Conservation (phyloP, 2,888 invertebrate species). For the Eupithecia vulgata region DNA sequence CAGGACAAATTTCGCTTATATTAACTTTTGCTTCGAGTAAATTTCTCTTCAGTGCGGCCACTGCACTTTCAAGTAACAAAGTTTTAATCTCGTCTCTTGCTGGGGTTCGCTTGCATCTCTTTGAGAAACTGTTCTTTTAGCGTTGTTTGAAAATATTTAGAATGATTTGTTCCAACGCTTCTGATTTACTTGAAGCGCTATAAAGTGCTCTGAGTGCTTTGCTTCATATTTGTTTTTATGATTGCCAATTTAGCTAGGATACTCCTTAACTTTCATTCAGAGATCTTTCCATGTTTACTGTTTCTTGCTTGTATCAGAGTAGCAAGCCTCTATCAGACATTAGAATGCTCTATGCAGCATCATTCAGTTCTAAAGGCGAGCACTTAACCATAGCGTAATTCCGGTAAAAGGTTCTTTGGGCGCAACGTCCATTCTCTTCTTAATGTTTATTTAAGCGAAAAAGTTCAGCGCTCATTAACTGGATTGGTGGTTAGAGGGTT, state of each 20-base stretch:
- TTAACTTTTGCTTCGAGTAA: constrained; percentile 80
- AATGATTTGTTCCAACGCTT: constrained; percentile 32
- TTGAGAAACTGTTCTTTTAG: constrained; percentile 41
- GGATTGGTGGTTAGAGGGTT: constrained; percentile 63
- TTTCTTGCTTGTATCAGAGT: not conserved
- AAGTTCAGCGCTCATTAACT: constrained; percentile 76
- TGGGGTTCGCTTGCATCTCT: constrained; percentile 49
- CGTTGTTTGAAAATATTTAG: constrained; percentile 45
- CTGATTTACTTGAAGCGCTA: constrained; percentile 17
- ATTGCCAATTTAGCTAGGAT: constrained; percentile 12
- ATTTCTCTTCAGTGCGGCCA: constrained; percentile 76
- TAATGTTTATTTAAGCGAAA: constrained; percentile 81
- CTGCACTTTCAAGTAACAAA: constrained; percentile 78
- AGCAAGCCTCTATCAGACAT: constrained; percentile 31
- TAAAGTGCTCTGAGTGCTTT: constrained; percentile 19
- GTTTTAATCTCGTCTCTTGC: constrained; percentile 75
- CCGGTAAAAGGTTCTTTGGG: constrained; percentile 74
- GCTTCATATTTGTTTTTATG: constrained; percentile 7
- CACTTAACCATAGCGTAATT: constrained; percentile 75
- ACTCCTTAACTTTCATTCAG: not conserved
- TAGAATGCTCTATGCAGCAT: constrained; percentile 53
- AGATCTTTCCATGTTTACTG: not conserved
- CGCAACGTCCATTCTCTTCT: constrained; percentile 70
- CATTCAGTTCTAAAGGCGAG: constrained; percentile 67
- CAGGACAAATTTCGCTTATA: constrained; percentile 81